Evolutionary conservation across 1,140 invertebrate genomes (phyloP), one percentile per base, ranked within the genome.

Genomic region (Saccostrea echinata): DNA sequence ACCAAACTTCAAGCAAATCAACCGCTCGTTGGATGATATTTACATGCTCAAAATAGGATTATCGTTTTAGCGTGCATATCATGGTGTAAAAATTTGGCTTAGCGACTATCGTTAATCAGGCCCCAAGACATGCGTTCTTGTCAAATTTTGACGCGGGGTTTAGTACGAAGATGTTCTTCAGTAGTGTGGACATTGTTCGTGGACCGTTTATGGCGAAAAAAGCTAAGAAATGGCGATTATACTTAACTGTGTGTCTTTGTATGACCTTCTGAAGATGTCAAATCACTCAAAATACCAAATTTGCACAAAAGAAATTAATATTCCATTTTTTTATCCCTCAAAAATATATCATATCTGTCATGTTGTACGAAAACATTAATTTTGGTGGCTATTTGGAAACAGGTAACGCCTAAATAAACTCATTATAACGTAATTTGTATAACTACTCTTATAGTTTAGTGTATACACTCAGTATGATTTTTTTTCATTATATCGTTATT

Each of bases 271-370:
- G 24, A 33, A 76, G 68, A 76, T 27, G 68, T 76, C 68, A 76
- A 76, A 76, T 76, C 68, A 76, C 68, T 76, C 68, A 76, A 76
- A 76, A 76, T 76, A 76, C 27, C 68, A 76, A 13, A 30, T 24
- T 30, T 76, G 68, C 68, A 76, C 27, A 30, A 76, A 76, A 76
- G 68, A 33, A 76, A 76, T 76, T 76, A 76, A 76, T 76, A 76
- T 76, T 76, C 68, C 27, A 76, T 76, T 76, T 76, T 76, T 30
- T 13, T 76, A 27, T 76, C 68, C 43, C 43, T 76, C 27, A 76
- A 76, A 71, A 76, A 76, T 76, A 76, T 76, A 76, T 76, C 68
- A 76, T 76, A 30, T 76, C 68, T 76, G 68, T 18, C 68, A 76
- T 76, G 13, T 71, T 76, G 24, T 76, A 76, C 27, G 68, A 76